Conservation (phyloP, 2,888 invertebrate genomes). For the Lochmaea crataegi region DNA sequence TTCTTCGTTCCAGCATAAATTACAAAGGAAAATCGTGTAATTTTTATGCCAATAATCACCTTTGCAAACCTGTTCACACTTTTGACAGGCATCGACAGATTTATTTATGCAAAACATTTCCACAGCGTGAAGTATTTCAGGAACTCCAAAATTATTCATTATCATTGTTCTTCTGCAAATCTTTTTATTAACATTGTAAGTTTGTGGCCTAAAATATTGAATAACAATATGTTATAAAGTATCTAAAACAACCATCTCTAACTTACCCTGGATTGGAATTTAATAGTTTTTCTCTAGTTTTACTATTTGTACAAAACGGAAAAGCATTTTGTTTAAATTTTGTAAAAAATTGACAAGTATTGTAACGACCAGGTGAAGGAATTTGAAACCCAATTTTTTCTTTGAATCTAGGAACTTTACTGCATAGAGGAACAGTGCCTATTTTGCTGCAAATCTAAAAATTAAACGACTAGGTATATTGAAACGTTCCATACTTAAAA, state of each 20-base stretch:
- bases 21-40: conserved; percentile 62
- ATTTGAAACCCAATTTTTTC: conserved; percentile 50
- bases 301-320: conserved; percentile 52
- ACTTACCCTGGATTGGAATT: conserved; percentile 57
- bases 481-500: background rate
- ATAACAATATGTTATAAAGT: background rate
- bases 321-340: conserved; percentile 44
- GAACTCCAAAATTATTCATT: conserved; percentile 64
- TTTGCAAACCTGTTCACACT: conserved; percentile 62
- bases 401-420: conserved; percentile 54
- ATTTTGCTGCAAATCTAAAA: conserved; percentile 55
- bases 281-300: conserved; percentile 25
- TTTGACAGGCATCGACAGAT: conserved; percentile 62
- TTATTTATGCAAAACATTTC: conserved; percentile 64
- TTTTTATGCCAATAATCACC: conserved; percentile 68
- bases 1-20: conserved; percentile 64
- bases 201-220: conserved; percentile 55
- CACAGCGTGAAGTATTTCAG: conserved; percentile 62
- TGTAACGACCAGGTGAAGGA: conserved; percentile 60
- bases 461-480: background rate
- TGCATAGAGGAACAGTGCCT: conserved; percentile 57
- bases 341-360: conserved; percentile 43
- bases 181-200: conserved; percentile 50
- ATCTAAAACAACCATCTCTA: background rate
- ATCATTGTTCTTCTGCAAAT: conserved; percentile 58